Evolutionary conservation across 2,797 vertebrate species (phyloP), one percentile per base, ranked within the genome.

Genomic region (Phoxinus dragarum): DNA sequence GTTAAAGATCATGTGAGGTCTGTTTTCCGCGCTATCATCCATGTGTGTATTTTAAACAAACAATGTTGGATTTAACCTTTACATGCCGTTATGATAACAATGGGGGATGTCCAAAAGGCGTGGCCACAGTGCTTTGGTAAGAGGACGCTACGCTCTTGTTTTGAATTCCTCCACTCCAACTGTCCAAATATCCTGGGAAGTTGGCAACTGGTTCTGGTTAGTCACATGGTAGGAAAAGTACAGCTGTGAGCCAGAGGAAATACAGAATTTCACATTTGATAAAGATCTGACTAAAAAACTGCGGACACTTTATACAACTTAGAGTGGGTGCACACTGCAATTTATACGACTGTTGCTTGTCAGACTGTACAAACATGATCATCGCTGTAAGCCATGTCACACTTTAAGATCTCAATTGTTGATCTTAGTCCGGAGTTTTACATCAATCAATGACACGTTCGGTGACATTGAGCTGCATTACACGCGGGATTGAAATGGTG

Each of bases 131-230:
- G 54, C 36, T 38, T 19, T 69, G 36, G 69, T 85, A 91, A 87
- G 89, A 90, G 54, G 91, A 89, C 86, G 64, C 67, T 88, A 89
- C 85, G 14, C 80, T 90, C 79, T 93, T 95, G 94, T 94, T 96
- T 94, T 93, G 94, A 94, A 96, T 95, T 95, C 94, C 93, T 92
- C 84, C 21, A 36, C 90, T 88, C 92, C 94, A 94, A 93, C 94
- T 94, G 93, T 95, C 92, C 91, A 90, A 95, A 94, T 93, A 93
- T 89, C 42, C 84, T 4, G 49, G 72, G 54, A 88, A 66, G 66
- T 23, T 47, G n/a, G 59, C 34, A 19, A 27, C 72, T 59, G 31
- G 56, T 27, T 85, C 31, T 61, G 36, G 36, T 80, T 78, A 14
- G 85, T 86, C 67, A 31, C 59, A 79, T 71, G 66, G 36, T 77